These are phyloP conservation scores for Tupaia chinensis DNA, from an alignment of 2,113 vertebrate genomes.

Conservation along the genomic window DNA sequence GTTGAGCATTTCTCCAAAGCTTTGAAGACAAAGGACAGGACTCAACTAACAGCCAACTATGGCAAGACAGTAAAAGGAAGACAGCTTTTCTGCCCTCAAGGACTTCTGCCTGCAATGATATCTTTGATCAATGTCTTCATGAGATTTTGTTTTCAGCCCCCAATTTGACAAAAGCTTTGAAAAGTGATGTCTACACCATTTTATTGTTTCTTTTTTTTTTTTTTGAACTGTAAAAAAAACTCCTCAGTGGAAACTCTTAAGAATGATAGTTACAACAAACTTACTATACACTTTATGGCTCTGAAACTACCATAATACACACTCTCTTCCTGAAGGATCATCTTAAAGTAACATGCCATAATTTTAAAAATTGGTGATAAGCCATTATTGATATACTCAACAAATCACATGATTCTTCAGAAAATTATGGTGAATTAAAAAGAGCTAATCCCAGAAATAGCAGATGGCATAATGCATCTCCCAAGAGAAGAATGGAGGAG, in stretches of 20 bases:
- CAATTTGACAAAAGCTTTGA: slow-evolving; percentile 63
- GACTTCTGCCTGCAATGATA: background rate
- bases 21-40: slow-evolving; percentile 82
- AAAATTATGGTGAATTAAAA: background rate
- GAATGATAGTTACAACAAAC: slow-evolving; percentile 61
- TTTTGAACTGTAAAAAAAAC: slow-evolving; percentile 48
- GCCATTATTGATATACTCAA: background rate
- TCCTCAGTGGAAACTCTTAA: slow-evolving; percentile 41
- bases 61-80: slow-evolving; percentile 67
- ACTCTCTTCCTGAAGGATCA: background rate
- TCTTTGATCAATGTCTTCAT: slow-evolving; percentile 68
- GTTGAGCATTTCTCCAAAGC: slow-evolving; percentile 74
- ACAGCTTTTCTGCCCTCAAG: background rate
- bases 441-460: background rate
- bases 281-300: background rate
- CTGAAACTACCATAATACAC: background rate
- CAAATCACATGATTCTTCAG: background rate
- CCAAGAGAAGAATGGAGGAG: too few relatives aligned
- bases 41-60: slow-evolving; percentile 67
- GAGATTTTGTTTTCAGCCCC: slow-evolving; percentile 41
- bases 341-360: background rate
- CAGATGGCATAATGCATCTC: too few relatives aligned
- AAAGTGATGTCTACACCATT: background rate
- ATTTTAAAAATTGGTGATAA: background rate
- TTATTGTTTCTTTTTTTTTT: background rate